These are phyloP conservation scores for Enteromius trimaculatus DNA, from an alignment of 2,797 vertebrate genomes.

Conservation along the genomic window DNA sequence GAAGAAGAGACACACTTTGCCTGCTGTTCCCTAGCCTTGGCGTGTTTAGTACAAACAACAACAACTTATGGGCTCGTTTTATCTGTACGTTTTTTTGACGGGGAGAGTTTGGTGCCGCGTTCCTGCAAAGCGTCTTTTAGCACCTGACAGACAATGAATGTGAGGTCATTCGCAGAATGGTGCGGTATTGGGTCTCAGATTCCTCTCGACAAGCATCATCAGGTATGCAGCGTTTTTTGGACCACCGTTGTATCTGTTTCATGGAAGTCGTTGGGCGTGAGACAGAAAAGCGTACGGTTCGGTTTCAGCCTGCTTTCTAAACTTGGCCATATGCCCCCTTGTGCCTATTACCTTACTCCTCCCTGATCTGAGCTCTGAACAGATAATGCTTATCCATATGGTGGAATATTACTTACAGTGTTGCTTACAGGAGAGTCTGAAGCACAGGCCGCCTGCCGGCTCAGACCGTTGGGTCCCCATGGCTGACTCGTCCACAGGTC, in stretches of 20 bases:
- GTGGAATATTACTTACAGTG: constrained; percentile 55
- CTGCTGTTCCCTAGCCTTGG: constrained; percentile 74
- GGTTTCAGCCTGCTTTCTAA: constrained; percentile 52
- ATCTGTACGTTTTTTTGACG: constrained; percentile 26
- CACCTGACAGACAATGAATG: constrained; percentile 50
- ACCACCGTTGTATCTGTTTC: constrained; percentile 40
- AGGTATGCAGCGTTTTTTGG: constrained; percentile 43
- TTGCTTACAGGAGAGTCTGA: constrained; percentile 22
- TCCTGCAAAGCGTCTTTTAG: constrained; percentile 33
- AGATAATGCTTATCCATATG: constrained; percentile 54
- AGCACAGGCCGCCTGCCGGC: not conserved
- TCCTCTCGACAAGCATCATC: constrained; percentile 43
- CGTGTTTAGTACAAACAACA: constrained; percentile 73
- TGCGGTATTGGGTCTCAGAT: constrained; percentile 48
- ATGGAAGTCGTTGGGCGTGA: constrained; percentile 38
- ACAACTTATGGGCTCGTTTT: constrained; percentile 46
- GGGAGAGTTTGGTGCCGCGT: not conserved
- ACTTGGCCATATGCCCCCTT: constrained; percentile 43
- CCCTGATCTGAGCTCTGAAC: constrained; percentile 30
- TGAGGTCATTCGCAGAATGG: constrained; percentile 36
- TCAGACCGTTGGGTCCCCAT: not conserved
- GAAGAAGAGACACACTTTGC: constrained; percentile 68
- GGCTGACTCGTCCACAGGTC: not conserved
- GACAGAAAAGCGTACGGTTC: constrained; percentile 16
- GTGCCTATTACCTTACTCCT: constrained; percentile 50